Percentiles rank a stretch among this genome's conserved stretches.
Evolutionary conservation across 2,113 vertebrate genomes (phyloP).

Genomic region (Amazona vittata): DNA sequence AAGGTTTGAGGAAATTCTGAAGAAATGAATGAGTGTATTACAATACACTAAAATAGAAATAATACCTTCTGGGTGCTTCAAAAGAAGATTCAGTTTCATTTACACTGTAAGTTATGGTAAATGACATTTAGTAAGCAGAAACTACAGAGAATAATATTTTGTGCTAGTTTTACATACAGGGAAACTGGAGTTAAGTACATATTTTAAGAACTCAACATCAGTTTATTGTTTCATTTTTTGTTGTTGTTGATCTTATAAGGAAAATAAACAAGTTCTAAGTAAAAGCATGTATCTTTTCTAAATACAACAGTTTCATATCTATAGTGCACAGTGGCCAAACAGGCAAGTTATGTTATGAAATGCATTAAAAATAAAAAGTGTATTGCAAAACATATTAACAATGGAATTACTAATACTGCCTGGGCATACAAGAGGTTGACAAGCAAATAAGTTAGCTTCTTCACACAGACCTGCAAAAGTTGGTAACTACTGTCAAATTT

Average conservation of each 20-base stretch:
- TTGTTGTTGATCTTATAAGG: background rate
- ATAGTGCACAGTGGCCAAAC: background rate
- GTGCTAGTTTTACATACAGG: conserved; percentile 3
- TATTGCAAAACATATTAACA: background rate
- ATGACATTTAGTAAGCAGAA: conserved; percentile 73
- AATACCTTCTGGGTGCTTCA: conserved; percentile 85
- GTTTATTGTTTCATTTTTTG: background rate
- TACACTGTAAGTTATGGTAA: conserved; percentile 83
- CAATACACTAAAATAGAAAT: conserved; percentile 67
- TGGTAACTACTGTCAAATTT: background rate
- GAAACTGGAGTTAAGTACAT: background rate
- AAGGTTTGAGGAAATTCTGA: conserved; percentile 40
- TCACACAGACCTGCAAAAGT: background rate
- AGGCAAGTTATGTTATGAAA: background rate
- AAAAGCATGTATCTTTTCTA: background rate
- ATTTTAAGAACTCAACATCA: background rate
- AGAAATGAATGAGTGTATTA: conserved; percentile 55
- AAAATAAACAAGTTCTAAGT: background rate
- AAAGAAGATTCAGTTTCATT: conserved; percentile 81
- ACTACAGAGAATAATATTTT: conserved; percentile 20
- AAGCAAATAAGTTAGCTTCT: background rate
- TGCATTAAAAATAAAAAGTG: background rate
- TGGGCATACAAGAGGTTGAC: background rate
- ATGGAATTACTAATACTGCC: background rate
- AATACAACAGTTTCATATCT: background rate